These are phyloP conservation scores for Dilophus febrilis DNA, from an alignment of 2,888 invertebrate genomes.

Conservation along the genomic window DNA sequence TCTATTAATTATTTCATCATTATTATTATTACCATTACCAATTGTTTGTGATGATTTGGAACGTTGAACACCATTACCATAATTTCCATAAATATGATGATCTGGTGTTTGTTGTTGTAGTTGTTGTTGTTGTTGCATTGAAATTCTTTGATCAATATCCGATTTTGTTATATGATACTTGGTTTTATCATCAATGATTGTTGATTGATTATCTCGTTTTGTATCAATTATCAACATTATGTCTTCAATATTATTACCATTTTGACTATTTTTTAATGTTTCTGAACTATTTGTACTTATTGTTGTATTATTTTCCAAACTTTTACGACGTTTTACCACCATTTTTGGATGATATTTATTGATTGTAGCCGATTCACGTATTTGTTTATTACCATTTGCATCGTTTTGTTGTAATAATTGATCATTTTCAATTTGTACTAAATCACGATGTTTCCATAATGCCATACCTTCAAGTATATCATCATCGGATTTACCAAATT, in stretches of 20 bases:
- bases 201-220: not conserved
- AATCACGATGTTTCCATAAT: conserved; percentile 68
- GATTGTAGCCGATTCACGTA: conserved; percentile 3
- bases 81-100: conserved; percentile 2
- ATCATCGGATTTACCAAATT: conserved; percentile 54
- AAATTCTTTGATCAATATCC: conserved; percentile 6
- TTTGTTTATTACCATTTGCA: conserved; percentile 14
- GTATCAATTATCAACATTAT: not conserved
- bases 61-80: conserved; percentile 2
- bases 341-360: conserved; percentile 1
- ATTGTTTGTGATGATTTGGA: conserved; percentile 2
- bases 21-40: not conserved
- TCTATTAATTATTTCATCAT: too few relatives aligned
- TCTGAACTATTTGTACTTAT: conserved; percentile 8
- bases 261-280: conserved; percentile 7
- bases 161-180: conserved; percentile 7
- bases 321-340: conserved; percentile 15
- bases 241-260: not conserved
- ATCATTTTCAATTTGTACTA: conserved; percentile 51
- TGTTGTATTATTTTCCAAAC: conserved; percentile 26
- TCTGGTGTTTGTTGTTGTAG: not conserved
- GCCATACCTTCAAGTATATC: conserved; percentile 77
- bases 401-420: too few relatives aligned
- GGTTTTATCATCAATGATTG: not conserved
- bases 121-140: conserved; percentile 1